phyloP scores from a whole-genome alignment of 2,888 invertebrate genomes.

The Caenorhabditis sp. region DNA sequence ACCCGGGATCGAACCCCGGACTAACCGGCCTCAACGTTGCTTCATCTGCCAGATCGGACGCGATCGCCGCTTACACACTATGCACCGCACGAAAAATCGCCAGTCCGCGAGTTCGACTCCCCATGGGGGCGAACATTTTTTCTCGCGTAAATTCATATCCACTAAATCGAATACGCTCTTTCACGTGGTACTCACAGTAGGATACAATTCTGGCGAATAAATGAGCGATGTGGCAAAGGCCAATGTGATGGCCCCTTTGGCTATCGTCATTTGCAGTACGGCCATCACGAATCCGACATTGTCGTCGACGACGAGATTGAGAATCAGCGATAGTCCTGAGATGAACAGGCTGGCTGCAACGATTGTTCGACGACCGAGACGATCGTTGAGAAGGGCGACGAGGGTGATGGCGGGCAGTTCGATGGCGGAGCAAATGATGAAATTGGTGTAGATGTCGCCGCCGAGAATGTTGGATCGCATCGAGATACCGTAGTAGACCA shows the following conservation, averaged over 20 bases:
- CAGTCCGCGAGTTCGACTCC: no score
- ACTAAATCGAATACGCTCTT: no score
- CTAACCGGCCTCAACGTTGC: no score
- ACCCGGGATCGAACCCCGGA: no score
- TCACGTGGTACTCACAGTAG: conserved; percentile 85
- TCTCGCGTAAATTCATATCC: no score
- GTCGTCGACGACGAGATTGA: conserved; percentile 62
- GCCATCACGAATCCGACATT: conserved; percentile 44
- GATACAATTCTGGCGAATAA: conserved; percentile 87
- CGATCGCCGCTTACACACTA: no score
- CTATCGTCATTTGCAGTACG: conserved; percentile 78
- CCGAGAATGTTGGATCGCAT: conserved; percentile 84
- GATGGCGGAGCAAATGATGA: conserved; percentile 77
- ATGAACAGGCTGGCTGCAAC: conserved; percentile 63
- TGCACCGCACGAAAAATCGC: no score
- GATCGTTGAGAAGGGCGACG: conserved; percentile 62
- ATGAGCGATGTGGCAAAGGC: conserved; percentile 87
- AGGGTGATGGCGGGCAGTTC: conserved; percentile 72
- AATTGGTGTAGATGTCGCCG: conserved; percentile 82
- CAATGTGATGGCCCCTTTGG: conserved; percentile 84
- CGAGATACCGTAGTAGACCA: conserved; percentile 87
- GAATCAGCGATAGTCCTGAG: conserved; percentile 62
- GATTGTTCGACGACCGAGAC: conserved; percentile 71
- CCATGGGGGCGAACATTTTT: no score
- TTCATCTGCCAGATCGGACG: no score